Evolutionary conservation across 2,888 invertebrate species (phyloP).

Genomic region (Drosophila borealis): DNA sequence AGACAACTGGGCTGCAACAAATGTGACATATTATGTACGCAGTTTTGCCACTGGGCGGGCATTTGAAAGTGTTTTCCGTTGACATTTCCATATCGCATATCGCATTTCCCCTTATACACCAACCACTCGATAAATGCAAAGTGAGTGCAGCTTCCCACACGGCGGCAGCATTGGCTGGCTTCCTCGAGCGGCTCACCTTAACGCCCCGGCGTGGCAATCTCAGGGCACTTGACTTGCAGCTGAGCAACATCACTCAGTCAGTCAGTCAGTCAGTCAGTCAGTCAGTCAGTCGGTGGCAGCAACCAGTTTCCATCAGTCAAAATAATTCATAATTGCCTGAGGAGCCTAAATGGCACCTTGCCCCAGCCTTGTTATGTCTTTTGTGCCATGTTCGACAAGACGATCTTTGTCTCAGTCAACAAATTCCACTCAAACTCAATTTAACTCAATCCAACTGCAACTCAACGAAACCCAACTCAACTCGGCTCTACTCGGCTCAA

Average conservation of each 20-base stretch:
- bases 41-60: constrained; percentile 43
- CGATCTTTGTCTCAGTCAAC: constrained; percentile 41
- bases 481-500: constrained; percentile 3
- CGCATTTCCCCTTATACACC: constrained; percentile 32
- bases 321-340: constrained; percentile 73
- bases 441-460: constrained; percentile 7
- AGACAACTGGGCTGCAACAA: constrained; percentile 27
- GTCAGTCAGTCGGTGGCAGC: constrained; percentile 17
- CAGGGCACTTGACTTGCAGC: constrained; percentile 40
- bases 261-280: constrained; percentile 2
- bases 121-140: constrained; percentile 12
- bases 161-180: constrained; percentile 17
- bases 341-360: constrained; percentile 68
- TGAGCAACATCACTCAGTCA: constrained; percentile 45
- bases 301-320: constrained; percentile 64
- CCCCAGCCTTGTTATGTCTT: constrained; percentile 62
- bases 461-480: constrained; percentile 13
- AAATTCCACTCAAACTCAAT: constrained; percentile 18
- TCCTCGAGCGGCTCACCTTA: constrained; percentile 54
- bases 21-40: constrained; percentile 21
- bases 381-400: constrained; percentile 53
- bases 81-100: constrained; percentile 58
- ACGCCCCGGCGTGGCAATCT: constrained; percentile 44
- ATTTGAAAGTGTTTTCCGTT: constrained; percentile 35
- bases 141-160: constrained; percentile 48